Conservation (phyloP, 2,888 invertebrate genomes). For the Neoitamus cyanurus region DNA sequence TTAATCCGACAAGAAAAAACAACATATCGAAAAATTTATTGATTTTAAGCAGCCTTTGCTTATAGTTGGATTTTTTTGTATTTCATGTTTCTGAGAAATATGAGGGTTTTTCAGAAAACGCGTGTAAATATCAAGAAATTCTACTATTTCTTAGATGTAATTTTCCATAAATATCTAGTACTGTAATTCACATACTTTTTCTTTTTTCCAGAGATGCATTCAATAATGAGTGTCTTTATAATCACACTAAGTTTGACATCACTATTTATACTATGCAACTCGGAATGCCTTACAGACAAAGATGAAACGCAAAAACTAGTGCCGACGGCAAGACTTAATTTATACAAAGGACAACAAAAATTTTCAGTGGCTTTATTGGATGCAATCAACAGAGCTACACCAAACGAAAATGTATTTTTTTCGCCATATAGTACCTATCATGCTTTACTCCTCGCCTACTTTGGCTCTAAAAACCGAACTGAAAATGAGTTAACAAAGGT, state of each 20-base stretch:
- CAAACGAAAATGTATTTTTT: conserved; percentile 83
- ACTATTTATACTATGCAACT: not conserved
- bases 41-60: too few species aligned
- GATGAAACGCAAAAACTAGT: conserved; percentile 22
- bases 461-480: conserved; percentile 78
- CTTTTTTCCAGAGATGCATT: not conserved
- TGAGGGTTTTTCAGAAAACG: too few species aligned
- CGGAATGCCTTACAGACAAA: conserved; percentile 47
- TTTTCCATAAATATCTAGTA: too few species aligned
- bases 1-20: too few species aligned
- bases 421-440: conserved; percentile 90
- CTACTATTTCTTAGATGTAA: too few species aligned
- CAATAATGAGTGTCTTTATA: not conserved
- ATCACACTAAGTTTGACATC: not conserved
- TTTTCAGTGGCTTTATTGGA: conserved; percentile 79
- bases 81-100: too few species aligned
- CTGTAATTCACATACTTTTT: too few species aligned
- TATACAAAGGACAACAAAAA: conserved; percentile 73
- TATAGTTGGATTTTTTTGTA: too few species aligned
- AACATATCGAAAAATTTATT: too few species aligned
- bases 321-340: conserved; percentile 53
- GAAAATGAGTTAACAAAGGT: conserved; percentile 67
- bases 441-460: conserved; percentile 81
- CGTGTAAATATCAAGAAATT: too few species aligned
- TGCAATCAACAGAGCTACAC: conserved; percentile 73